Base-by-base conservation (phyloP, 2,113 vertebrate species). In the Apistogramma diplotaenia region DNA sequence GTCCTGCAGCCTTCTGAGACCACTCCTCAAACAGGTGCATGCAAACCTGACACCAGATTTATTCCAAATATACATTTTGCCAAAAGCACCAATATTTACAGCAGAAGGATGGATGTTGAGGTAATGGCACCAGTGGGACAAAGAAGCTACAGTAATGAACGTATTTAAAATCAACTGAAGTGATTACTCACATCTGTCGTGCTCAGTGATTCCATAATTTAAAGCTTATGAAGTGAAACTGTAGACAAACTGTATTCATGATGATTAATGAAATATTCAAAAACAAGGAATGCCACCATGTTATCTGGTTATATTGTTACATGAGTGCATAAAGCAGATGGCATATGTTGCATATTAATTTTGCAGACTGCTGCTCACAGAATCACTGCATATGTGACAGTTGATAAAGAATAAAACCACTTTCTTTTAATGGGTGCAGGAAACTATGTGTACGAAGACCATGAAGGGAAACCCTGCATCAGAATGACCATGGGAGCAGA, bases 401-500 rank as follows among this genome's bases (percentile, higher is more conserved):
- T 15, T 49, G 27, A 49, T 49, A 16, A 49, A 49, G 43, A 49
- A 16, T 49, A 49, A 49, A 46, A n/a, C 3, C 10, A 1, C 31
- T 16, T 35, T 18, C 37, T 27, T 62, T 25, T 72, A 55, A 33
- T 33, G 70, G 83, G 78, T 70, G 91, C 85, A 0, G 96, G 95
- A 43, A 89, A 62, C 15, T 99, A 97, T 78, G 81, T 8, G 0
- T 1, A 97, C 6, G 91, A 72, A 0, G 80, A 72, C 27, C 29
- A 0, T 5, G 62, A 3, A 0, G 93, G 95, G 8, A 95, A 84
- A 29, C 3, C 13, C 2, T 99, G 97, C 23, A 78, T 97, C 85
- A 96, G 93, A 92, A 94, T 90, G 0, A 83, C 89, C 4, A 89
- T 96, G 94, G 97, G 97, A 13, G 90, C 95, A 59, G 86, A 96